Evolutionary conservation across 2,113 vertebrate species (phyloP), one percentile per base, ranked within the genome.

Genomic region (Dicerorhinus sumatrensis): DNA sequence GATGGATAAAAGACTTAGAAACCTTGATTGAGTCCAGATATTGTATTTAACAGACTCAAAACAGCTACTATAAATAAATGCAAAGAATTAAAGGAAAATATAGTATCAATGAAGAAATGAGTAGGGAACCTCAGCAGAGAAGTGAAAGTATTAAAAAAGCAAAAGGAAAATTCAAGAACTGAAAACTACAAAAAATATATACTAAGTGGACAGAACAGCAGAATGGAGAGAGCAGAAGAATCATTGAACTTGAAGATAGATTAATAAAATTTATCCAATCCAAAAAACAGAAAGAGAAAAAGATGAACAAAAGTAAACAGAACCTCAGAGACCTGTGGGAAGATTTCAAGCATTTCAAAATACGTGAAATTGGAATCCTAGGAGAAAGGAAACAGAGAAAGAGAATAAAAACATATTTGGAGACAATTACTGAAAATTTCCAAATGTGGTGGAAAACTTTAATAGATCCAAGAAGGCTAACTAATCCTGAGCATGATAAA

Each of bases 81-180:
- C 14, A 81, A 80, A 73, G n/a, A 73, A 60, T 77, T 85, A 73
- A 48, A 90, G 46, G 11, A 48, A 90, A 91, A 87, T 31, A 70
- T 4, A 80, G 2, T 60, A 60, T 75, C 11, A 36, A 5, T 67
- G 82, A 87, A 95, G n/a, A 92, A 56, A 81, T 96, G 20, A 18
- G 36, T 46, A 65, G 18, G 51, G 25, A 85, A 70, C 73, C 36
- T 87, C 67, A 81, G 39, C 36, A 87, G 23, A 92, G n/a, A 73
- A 92, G 46, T 56, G 29, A 72, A 96, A 8, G 9, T 48, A 36
- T 65, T 96, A 96, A 92, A 91, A 87, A 87, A 58, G 18, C 56
- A 80, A 73, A 72, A 56, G 65, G 67, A 73, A 65, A 73, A 54
- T 65, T n/a, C 65, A 46, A 92, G 31, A 77, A 3, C 89, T 92